A percentile compares a stretch with the other conserved stretches of the same genome.
Conservation (phyloP, 2,113 vertebrate genomes). For the Loxodonta africana region DNA sequence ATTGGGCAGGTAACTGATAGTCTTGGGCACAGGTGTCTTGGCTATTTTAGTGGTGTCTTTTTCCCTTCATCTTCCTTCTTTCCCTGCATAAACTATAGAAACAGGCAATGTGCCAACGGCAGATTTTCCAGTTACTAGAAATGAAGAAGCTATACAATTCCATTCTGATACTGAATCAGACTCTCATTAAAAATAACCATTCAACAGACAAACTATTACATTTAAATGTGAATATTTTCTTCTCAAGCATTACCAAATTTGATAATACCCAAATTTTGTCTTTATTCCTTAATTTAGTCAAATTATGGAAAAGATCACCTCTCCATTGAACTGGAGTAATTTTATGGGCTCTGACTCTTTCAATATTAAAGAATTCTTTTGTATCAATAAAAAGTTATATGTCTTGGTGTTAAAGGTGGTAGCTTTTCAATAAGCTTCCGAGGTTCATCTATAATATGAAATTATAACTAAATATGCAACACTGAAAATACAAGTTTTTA, state of each 20-base stretch:
- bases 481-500: constrained; percentile 31
- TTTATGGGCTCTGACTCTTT: constrained; percentile 70
- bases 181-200: constrained; percentile 56
- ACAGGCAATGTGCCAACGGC: not conserved
- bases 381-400: constrained; percentile 79
- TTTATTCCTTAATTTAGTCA: constrained; percentile 73
- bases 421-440: constrained; percentile 80
- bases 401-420: constrained; percentile 76
- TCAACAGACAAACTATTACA: constrained; percentile 48
- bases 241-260: constrained; percentile 65
- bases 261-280: constrained; percentile 65
- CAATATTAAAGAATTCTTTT: constrained; percentile 81
- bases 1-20: not conserved
- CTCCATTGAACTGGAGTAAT: constrained; percentile 60
- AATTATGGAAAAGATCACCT: constrained; percentile 69
- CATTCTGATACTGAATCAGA: not conserved
- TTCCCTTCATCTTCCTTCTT: not conserved
- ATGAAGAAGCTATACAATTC: not conserved
- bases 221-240: constrained; percentile 61
- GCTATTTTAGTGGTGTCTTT: not conserved
- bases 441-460: constrained; percentile 75
- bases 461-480: constrained; percentile 56
- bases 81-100: not conserved
- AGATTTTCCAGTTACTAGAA: constrained; percentile 49
- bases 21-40: not conserved